Evolutionary conservation across 1,140 invertebrate genomes (phyloP), one percentile per base, ranked within the genome.

Genomic region (Papilio helenus): DNA sequence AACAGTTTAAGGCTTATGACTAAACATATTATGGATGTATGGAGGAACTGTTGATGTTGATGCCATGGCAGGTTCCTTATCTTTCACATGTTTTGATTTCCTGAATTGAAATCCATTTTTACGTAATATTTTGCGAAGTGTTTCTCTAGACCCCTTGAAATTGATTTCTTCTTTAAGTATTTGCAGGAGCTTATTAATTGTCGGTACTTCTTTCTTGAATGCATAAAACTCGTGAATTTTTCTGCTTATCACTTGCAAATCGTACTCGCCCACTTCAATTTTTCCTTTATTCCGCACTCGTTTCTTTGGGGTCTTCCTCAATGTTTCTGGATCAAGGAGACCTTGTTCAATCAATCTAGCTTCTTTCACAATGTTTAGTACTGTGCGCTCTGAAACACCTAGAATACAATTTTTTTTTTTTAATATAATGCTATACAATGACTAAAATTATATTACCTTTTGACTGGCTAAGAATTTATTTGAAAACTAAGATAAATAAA

Each of bases 141-240:
- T 94, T 79, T 94, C 92, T 49, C 92, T 83, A 0, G 92, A 94
- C 1, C 92, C 92, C 86, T 93, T 94, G 78, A 94, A 94, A 65
- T 94, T 93, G 2, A 94, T 93, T 85, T 94, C 92, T 79, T 92
- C 89, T 84, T 92, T 93, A 44, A 94, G 84, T 26, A 94, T 93
- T 86, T 94, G 90, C 29, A 94, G 81, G 0, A 94, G 81, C 80
- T 94, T 93, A 74, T 94, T 93, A 39, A 93, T 93, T 46, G 92
- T 94, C 23, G 92, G 92, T 12, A 94, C 92, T 86, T 94, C 92
- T 88, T 94, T 94, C 82, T 94, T 94, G 79, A 89, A 94, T 61
- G 92, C 86, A 85, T 94, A 94, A 76, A 94, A 94, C 76, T 94
- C 92, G 68, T 94, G 92, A 73, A 94, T 93, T 84, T 93, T 94